Conservation (phyloP, 2,888 invertebrate genomes). For the Sycophila texana region DNA sequence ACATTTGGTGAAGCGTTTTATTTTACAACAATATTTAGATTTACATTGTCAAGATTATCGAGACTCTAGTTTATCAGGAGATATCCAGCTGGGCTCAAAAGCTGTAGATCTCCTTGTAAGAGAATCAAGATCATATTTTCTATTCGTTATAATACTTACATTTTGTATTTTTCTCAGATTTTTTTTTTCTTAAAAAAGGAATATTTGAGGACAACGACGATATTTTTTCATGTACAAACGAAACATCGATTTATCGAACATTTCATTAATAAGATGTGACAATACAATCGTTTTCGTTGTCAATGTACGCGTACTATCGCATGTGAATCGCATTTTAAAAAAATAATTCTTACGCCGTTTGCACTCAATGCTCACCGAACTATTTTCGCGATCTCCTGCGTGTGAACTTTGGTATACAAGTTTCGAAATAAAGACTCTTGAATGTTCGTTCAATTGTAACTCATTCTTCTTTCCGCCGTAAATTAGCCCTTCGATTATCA, state of each 20-base stretch:
- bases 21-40: constrained; percentile 37
- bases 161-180: not conserved
- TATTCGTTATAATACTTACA: not conserved
- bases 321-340: constrained; percentile 16
- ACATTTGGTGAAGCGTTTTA: constrained; percentile 28
- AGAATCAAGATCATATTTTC: constrained; percentile 12
- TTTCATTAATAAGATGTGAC: constrained; percentile 16
- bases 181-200: not conserved
- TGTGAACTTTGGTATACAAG: not conserved
- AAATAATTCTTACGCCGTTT: constrained; percentile 25
- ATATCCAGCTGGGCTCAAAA: constrained; percentile 36
- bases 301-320: constrained; percentile 14
- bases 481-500: not conserved
- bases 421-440: not conserved
- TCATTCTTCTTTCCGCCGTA: not conserved
- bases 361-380: constrained; percentile 17
- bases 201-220: not conserved
- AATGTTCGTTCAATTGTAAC: not conserved
- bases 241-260: constrained; percentile 39
- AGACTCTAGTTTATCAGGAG: constrained; percentile 22
- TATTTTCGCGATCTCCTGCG: constrained; percentile 11
- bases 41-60: constrained; percentile 7
- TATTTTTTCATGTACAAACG: constrained; percentile 3
- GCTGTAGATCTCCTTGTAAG: constrained; percentile 28
- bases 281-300: constrained; percentile 27